Evolutionary conservation across 2,113 vertebrate species (phyloP).

Genomic region (Protobothrops flavoviridis): DNA sequence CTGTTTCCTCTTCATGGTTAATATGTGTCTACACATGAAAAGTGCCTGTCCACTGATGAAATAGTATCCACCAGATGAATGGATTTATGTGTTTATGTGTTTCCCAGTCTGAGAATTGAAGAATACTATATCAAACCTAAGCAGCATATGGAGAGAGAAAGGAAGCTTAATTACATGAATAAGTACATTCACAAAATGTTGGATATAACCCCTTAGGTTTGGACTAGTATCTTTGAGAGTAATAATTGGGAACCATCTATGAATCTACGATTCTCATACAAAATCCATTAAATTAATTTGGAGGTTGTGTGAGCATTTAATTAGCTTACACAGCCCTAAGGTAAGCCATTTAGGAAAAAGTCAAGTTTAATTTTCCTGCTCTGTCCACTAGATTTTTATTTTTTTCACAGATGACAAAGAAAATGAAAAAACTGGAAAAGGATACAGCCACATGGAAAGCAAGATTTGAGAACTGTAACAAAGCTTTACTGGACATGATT

Average conservation of each 20-base stretch:
- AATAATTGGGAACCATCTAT: background rate
- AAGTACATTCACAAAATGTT: background rate
- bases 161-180: background rate
- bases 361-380: slow-evolving; percentile 18
- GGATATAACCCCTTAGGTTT: background rate
- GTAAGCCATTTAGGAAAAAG: slow-evolving; percentile 33
- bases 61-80: background rate
- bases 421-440: slow-evolving; percentile 95
- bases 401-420: slow-evolving; percentile 87
- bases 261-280: background rate
- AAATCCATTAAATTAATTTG: background rate
- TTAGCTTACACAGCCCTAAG: slow-evolving; percentile 9
- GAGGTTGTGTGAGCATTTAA: background rate
- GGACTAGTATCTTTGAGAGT: background rate
- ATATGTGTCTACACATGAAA: background rate
- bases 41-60: background rate
- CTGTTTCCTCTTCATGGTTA: background rate
- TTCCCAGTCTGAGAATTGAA: background rate
- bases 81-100: background rate
- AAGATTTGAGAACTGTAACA: slow-evolving; percentile 95
- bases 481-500: slow-evolving; percentile 91
- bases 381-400: slow-evolving; percentile 35
- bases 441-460: slow-evolving; percentile 91
- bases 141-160: background rate
- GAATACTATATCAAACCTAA: background rate